These are phyloP conservation scores for Ophiodon elongatus DNA, from an alignment of 2,113 vertebrate genomes.

Conservation along the genomic window DNA sequence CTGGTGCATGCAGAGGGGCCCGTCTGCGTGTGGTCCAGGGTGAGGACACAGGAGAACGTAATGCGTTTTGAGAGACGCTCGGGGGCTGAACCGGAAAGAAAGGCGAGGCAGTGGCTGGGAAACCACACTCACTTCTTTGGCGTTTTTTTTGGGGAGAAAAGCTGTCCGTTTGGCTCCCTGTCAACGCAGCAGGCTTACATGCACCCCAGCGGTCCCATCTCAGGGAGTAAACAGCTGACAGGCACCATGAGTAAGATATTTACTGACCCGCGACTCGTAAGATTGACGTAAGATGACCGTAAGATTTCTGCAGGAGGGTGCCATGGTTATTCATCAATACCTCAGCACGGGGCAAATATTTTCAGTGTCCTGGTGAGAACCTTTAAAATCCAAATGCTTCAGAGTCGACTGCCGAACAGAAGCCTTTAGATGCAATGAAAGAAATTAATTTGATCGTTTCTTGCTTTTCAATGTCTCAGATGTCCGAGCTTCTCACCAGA, in stretches of 20 bases:
- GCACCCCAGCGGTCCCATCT: not conserved
- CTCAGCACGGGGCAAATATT: not conserved
- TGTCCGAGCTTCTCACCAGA: not conserved
- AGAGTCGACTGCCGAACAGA: not conserved
- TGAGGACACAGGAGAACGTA: slow-evolving; percentile 37
- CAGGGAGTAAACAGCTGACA: not conserved
- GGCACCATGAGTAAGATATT: not conserved
- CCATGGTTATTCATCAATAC: slow-evolving; percentile 17
- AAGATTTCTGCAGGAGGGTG: slow-evolving; percentile 11
- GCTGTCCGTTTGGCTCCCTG: slow-evolving; percentile 36
- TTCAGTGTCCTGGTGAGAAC: not conserved
- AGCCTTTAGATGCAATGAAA: not conserved
- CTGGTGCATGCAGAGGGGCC: not conserved
- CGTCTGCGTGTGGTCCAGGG: slow-evolving; percentile 15
- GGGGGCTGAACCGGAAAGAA: slow-evolving; percentile 28
- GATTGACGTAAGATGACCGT: not conserved
- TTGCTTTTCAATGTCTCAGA: not conserved
- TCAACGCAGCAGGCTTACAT: slow-evolving; percentile 4
- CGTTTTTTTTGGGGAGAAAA: slow-evolving; percentile 23
- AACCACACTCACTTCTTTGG: slow-evolving; percentile 5
- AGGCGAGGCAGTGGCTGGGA: slow-evolving; percentile 7
- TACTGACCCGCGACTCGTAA: not conserved
- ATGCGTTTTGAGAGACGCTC: slow-evolving; percentile 58
- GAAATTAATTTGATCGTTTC: not conserved
- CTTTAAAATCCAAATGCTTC: not conserved